Base-by-base conservation (phyloP, 1,140 invertebrate genomes). In the Druon quercuslanigerum region DNA sequence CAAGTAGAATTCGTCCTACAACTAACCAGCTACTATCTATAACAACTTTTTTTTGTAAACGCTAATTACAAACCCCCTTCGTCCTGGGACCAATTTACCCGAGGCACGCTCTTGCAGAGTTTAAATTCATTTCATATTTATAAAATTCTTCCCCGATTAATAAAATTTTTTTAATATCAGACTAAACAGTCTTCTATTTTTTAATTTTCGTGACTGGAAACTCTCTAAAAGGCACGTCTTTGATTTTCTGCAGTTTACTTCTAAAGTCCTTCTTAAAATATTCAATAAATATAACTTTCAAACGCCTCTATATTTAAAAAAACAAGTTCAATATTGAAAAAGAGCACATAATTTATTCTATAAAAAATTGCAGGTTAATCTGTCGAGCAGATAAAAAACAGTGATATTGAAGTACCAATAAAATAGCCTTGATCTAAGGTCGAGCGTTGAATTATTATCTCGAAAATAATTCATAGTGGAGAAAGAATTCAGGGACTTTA, bases 1-100 rank as follows among this genome's bases (percentile, higher is more conserved):
- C 89, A 91, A 91, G 90, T 90, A 89, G 81, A 85, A 89, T 33
- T 33, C 25, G 25, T 33, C 25, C 25, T 33, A 86, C 80, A 82
- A 80, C 85, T 86, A 90, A 88, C 84, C 83, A 85, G 72, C 79
- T 86, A 83, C 75, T 82, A 77, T 76, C 78, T 87, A 83, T 83
- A 85, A 88, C 86, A 81, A 89, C 84, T 81, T 71, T 83, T n/a
- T 82, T 82, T 33, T 82, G 83, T 83, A 86, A 87, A 85, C 76
- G 78, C 81, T 82, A 86, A 84, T 82, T 86, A 82, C 82, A 81
- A 78, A 84, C 79, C 82, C 81, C 81, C 79, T 80, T 82, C 77
- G 76, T 83, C 75, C 81, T 82, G 76, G 81, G 75, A 82, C 77
- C 77, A 74, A 77, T 79, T 83, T 76, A 73, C 76, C 60, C 79